Conservation (phyloP, 2,888 invertebrate species). For the Rhogogaster chlorosoma region DNA sequence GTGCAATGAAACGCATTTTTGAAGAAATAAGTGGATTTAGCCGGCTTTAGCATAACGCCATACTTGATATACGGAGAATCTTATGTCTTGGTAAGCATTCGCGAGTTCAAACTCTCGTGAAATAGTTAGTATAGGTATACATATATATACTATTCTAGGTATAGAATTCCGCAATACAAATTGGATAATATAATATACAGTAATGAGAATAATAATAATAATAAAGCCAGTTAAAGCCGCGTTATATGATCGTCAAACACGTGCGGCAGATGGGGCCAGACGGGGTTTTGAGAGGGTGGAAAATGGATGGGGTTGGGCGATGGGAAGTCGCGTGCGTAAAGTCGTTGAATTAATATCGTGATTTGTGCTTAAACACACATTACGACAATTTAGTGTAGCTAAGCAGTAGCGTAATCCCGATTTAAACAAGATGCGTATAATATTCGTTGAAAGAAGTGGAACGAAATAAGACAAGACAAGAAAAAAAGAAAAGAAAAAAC, state of each 20-base stretch:
- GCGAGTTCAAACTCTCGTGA: background rate
- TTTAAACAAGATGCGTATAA: background rate
- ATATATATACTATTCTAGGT: background rate
- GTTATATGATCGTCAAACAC: conserved; percentile 29
- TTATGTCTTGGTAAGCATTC: background rate
- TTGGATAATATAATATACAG: background rate
- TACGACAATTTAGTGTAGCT: background rate
- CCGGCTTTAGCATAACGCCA: background rate
- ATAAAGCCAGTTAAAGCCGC: background rate
- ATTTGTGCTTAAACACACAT: conserved; percentile 22
- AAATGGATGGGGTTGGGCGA: background rate
- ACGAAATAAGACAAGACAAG: background rate
- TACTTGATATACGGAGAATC: background rate
- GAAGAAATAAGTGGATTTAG: too few relatives aligned
- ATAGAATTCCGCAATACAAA: background rate
- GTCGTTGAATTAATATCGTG: conserved; percentile 35
- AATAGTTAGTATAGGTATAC: background rate
- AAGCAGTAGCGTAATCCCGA: background rate
- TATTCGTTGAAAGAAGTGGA: background rate
- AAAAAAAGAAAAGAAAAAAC: background rate
- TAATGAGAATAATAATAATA: conserved; percentile 25
- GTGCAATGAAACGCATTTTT: too few relatives aligned
- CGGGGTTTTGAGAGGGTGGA: background rate
- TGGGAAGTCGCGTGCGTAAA: conserved; percentile 35
- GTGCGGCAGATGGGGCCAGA: background rate